These are phyloP conservation scores for Scaptomyza graminum DNA, from an alignment of 1,140 invertebrate genomes.

Conservation along the genomic window DNA sequence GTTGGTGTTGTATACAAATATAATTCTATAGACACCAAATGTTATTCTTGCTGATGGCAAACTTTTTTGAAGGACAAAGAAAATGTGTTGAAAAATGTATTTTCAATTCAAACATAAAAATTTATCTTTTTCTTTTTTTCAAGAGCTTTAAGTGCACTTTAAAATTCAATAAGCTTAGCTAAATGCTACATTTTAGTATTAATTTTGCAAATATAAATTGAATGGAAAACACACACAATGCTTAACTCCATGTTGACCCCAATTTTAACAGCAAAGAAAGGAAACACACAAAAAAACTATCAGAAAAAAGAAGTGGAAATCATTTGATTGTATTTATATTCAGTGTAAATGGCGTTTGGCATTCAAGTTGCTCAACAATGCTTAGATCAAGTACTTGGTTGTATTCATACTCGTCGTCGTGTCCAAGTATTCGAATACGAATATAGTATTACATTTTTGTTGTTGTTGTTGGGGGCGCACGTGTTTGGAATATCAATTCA, in stretches of 20 bases:
- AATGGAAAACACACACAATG: conserved; percentile 11
- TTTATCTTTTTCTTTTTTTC: no score
- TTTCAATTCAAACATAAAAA: no score
- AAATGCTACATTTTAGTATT: conserved; percentile 9
- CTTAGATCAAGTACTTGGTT: conserved; percentile 12
- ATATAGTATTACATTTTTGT: conserved; percentile 31
- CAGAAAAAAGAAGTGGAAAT: conserved; percentile 38
- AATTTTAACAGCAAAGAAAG: conserved; percentile 8
- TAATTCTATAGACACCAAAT: no score
- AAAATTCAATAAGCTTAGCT: neutral
- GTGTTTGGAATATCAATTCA: conserved; percentile 41
- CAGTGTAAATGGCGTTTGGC: conserved; percentile 58
- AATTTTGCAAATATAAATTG: conserved; percentile 43
- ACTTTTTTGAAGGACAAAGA: neutral
- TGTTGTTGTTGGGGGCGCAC: conserved; percentile 28
- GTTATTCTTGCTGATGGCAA: neutral
- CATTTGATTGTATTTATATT: conserved; percentile 18
- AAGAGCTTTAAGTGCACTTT: neutral
- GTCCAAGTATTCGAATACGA: neutral
- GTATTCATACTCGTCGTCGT: conserved; percentile 11
- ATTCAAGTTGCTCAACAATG: conserved; percentile 48
- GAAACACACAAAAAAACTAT: conserved; percentile 31
- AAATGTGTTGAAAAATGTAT: no score
- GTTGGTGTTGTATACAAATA: no score
- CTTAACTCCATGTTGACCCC: conserved; percentile 15